phyloP scores from a whole-genome alignment of 2,888 invertebrate genomes.

The Eubasilissa splendida region DNA sequence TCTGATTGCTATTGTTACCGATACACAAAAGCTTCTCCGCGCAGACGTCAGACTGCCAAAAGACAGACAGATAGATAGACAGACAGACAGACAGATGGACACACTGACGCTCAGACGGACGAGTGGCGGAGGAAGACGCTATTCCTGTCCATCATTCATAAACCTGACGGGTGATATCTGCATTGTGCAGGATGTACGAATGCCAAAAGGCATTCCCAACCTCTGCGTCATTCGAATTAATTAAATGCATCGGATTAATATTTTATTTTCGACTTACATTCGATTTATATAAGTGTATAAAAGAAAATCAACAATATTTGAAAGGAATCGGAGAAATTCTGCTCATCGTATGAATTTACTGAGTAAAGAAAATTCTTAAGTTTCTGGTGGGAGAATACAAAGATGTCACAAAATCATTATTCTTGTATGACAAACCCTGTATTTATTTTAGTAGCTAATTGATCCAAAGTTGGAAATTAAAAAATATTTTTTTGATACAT shows the following conservation, averaged over 20 bases:
- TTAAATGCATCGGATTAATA: not conserved
- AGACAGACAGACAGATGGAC: constrained; percentile 60
- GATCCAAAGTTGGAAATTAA: too few relatives aligned
- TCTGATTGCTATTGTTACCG: constrained; percentile 39
- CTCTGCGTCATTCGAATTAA: constrained; percentile 49
- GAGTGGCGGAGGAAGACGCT: constrained; percentile 11
- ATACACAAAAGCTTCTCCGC: constrained; percentile 9
- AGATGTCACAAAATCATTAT: too few relatives aligned
- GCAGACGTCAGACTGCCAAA: constrained; percentile 23
- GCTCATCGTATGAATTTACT: too few relatives aligned
- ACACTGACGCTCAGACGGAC: constrained; percentile 61
- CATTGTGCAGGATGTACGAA: constrained; percentile 57
- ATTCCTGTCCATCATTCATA: constrained; percentile 27
- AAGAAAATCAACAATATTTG: too few relatives aligned
- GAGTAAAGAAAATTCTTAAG: too few relatives aligned
- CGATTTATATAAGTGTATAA: too few relatives aligned
- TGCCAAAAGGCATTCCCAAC: constrained; percentile 49
- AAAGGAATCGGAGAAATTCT: too few relatives aligned
- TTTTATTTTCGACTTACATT: too few relatives aligned
- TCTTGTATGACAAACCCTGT: too few relatives aligned
- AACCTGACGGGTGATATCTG: constrained; percentile 32
- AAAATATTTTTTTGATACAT: too few relatives aligned
- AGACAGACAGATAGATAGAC: constrained; percentile 59
- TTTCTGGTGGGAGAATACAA: too few relatives aligned
- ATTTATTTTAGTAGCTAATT: too few relatives aligned